These are phyloP conservation scores for Helostoma temminkii DNA, from an alignment of 2,797 vertebrate species.

Conservation along the genomic window DNA sequence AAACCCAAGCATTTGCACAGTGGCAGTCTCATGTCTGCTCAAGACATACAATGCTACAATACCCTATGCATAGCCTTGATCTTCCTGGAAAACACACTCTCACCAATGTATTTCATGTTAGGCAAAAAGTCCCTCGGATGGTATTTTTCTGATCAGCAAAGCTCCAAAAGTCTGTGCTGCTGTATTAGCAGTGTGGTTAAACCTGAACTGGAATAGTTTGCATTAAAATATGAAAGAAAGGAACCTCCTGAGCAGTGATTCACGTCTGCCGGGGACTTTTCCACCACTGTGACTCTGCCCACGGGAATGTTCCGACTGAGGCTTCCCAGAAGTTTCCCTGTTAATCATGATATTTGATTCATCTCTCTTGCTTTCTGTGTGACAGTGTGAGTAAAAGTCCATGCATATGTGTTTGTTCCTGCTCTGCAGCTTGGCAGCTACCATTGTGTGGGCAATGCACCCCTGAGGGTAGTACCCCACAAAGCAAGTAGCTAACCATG, in stretches of 20 bases:
- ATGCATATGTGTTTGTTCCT: conserved; percentile 24
- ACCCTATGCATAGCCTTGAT: conserved; percentile 52
- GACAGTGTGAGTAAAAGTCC: conserved; percentile 29
- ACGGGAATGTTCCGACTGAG: conserved; percentile 46
- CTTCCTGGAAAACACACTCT: conserved; percentile 55
- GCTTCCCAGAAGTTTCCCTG: conserved; percentile 52
- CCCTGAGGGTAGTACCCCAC: conserved; percentile 74
- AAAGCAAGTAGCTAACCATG: conserved; percentile 77
- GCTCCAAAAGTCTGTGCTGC: conserved; percentile 20
- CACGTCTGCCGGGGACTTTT: conserved; percentile 44
- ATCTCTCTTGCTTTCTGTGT: conserved; percentile 49
- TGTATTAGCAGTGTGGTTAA: conserved; percentile 24
- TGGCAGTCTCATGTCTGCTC: conserved; percentile 53
- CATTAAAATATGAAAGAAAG: conserved; percentile 53
- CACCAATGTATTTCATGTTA: conserved; percentile 38
- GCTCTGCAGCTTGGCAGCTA: conserved; percentile 55
- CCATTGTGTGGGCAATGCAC: conserved; percentile 67
- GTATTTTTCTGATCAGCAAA: conserved; percentile 41
- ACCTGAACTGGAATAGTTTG: conserved; percentile 37
- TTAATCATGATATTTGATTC: conserved; percentile 68
- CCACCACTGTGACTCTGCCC: conserved; percentile 39
- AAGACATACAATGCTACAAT: conserved; percentile 66
- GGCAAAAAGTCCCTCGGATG: conserved; percentile 21
- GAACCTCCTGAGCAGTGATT: conserved; percentile 53
- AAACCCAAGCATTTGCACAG: conserved; percentile 69